phyloP scores from a whole-genome alignment of 2,888 invertebrate species.

The Elegia similella region DNA sequence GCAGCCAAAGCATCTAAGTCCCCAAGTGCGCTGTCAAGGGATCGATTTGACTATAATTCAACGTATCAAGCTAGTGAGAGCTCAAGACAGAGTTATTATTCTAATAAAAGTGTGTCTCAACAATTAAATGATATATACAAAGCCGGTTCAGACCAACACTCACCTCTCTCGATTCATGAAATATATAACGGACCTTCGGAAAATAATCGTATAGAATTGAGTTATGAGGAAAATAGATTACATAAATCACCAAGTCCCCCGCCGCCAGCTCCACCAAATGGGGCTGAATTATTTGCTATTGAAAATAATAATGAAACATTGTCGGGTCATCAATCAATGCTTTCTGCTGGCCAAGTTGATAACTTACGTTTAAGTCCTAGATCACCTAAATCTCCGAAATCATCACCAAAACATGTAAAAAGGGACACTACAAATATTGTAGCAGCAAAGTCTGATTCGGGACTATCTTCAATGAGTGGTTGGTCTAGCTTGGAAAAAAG shows the following conservation, averaged over 20 bases:
- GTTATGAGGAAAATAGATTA: conserved; percentile 73
- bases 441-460: conserved; percentile 92
- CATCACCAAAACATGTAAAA: conserved; percentile 86
- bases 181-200: conserved; percentile 81
- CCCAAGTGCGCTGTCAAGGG: conserved; percentile 78
- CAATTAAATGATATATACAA: conserved; percentile 77
- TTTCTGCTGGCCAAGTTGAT: conserved; percentile 63
- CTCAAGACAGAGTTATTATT: conserved; percentile 62
- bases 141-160: conserved; percentile 77
- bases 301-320: conserved; percentile 59
- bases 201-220: conserved; percentile 63
- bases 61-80: conserved; percentile 72
- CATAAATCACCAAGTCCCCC: conserved; percentile 87
- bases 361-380: conserved; percentile 84
- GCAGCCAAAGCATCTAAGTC: conserved; percentile 77
- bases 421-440: conserved; percentile 83
- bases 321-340: conserved; percentile 51
- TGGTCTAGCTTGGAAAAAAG: conserved; percentile 93
- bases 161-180: conserved; percentile 84
- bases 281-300: conserved; percentile 72
- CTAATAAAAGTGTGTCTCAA: conserved; percentile 58
- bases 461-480: conserved; percentile 92
- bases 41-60: conserved; percentile 81
- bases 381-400: conserved; percentile 87
- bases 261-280: conserved; percentile 90